Base-by-base conservation (phyloP, 2,888 invertebrate genomes). In the Drosophila mimetica region DNA sequence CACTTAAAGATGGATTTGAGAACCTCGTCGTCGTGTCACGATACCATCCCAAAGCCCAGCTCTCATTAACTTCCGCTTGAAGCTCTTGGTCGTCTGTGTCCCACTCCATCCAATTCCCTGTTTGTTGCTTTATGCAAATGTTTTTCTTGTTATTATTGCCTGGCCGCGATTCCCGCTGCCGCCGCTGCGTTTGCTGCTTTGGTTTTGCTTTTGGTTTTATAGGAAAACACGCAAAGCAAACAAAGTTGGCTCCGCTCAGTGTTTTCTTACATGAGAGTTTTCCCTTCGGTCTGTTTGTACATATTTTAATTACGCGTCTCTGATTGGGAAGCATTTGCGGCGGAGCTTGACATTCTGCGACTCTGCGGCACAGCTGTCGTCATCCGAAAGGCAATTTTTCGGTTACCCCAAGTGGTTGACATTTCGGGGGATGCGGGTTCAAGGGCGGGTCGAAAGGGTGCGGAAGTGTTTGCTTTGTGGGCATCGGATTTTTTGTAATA, bases 51-150 rank as follows among this genome's bases (percentile, higher is more conserved):
- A 22, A 7, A 13, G 30, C 42, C 55, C 64, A 67, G 61, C 64
- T 59, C 76, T 86, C 80, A 79, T 86, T 83, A 86, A 88, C 78
- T 85, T 87, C 69, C 88, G 76, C 78, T 78, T 75, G 78, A 84
- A 78, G 77, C 59, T 30, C 37, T 42, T 37, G 44, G 25, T 37
- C 42, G 48, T 13, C 39, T 16, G 14, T n/a, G n/a, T 11, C 57
- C 28, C 25, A 34, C 44, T 48, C 34, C 14, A 37, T 14, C 34
- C 52, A 37, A 18, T 42, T 57, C 53, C 52, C 74, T 76, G 85
- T 85, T 84, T 85, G 85, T 81, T 85, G 79, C 71, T 79, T 87
- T 84, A 84, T 84, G 84, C 87, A 84, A 84, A 87, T 85, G 74
- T 75, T 82, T 76, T 76, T 78, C 76, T 76, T 86, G 76, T 77